phyloP scores from a whole-genome alignment of 1,140 invertebrate species.

The Brachionus angularis region DNA sequence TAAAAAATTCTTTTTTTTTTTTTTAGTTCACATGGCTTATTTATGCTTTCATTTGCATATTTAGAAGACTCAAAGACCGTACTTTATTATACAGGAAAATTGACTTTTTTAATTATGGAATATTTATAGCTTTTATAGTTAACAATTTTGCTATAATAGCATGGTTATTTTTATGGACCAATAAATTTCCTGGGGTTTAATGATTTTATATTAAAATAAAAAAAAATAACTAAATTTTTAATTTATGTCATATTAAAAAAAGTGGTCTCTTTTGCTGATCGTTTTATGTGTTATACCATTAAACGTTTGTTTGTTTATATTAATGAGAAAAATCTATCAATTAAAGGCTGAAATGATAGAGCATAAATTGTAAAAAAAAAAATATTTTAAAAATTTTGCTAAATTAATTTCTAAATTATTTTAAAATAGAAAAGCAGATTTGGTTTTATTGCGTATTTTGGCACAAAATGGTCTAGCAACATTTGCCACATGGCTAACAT shows the following conservation, averaged over 20 bases:
- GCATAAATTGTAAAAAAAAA: neutral
- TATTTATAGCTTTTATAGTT: slow-evolving; percentile 48
- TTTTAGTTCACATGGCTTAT: slow-evolving; percentile 50
- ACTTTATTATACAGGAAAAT: slow-evolving; percentile 47
- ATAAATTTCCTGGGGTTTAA: slow-evolving; percentile 47
- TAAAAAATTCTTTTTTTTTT: no score
- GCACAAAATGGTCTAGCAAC: slow-evolving; percentile 53
- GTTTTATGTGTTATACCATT: slow-evolving; percentile 28
- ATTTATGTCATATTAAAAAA: neutral
- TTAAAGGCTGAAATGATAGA: slow-evolving; percentile 16
- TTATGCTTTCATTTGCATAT: slow-evolving; percentile 49
- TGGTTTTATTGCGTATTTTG: slow-evolving; percentile 50
- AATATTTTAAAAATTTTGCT: no score
- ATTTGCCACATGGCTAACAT: slow-evolving; percentile 51
- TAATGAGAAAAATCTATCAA: neutral
- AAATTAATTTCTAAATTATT: neutral
- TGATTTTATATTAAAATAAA: slow-evolving; percentile 35
- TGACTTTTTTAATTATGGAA: slow-evolving; percentile 46
- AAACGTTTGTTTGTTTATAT: slow-evolving; percentile 19
- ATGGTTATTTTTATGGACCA: slow-evolving; percentile 52
- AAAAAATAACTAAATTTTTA: neutral
- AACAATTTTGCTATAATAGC: slow-evolving; percentile 48
- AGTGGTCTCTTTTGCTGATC: slow-evolving; percentile 35
- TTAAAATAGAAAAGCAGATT: slow-evolving; percentile 45
- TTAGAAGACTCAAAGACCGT: slow-evolving; percentile 45